These are phyloP conservation scores for Sminthurinus aureus DNA, from an alignment of 2,888 invertebrate species.

Conservation along the genomic window DNA sequence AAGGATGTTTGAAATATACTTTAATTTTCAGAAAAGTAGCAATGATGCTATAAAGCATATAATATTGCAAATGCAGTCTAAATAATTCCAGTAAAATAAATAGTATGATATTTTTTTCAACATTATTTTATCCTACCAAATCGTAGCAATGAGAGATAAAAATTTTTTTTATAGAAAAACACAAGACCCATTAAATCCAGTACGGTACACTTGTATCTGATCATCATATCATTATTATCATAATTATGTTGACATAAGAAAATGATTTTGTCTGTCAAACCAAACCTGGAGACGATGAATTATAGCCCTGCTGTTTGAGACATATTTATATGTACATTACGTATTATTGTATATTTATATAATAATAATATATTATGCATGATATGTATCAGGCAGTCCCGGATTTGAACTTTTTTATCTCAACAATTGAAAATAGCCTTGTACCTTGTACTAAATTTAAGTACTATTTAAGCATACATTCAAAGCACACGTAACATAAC, in stretches of 20 bases:
- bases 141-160: background rate
- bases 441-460: too few species aligned
- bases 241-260: background rate
- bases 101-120: too few species aligned
- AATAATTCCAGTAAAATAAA: too few species aligned
- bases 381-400: background rate
- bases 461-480: too few species aligned
- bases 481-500: too few species aligned
- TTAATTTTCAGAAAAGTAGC: too few species aligned
- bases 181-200: background rate
- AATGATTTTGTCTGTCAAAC: background rate
- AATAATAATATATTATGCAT: too few species aligned
- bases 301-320: too few species aligned
- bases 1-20: background rate
- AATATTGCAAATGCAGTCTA: too few species aligned
- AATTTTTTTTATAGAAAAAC: background rate
- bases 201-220: background rate
- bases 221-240: background rate
- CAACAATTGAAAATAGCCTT: too few species aligned
- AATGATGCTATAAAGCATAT: too few species aligned
- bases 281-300: background rate
- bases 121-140: background rate
- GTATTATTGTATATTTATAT: background rate
- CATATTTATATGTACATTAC: too few species aligned
- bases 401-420: background rate